Percentiles rank a stretch among this genome's conserved stretches.
These are phyloP conservation scores for Tragelaphus scriptus DNA, from an alignment of 2,113 vertebrate genomes.

Conservation along the genomic window DNA sequence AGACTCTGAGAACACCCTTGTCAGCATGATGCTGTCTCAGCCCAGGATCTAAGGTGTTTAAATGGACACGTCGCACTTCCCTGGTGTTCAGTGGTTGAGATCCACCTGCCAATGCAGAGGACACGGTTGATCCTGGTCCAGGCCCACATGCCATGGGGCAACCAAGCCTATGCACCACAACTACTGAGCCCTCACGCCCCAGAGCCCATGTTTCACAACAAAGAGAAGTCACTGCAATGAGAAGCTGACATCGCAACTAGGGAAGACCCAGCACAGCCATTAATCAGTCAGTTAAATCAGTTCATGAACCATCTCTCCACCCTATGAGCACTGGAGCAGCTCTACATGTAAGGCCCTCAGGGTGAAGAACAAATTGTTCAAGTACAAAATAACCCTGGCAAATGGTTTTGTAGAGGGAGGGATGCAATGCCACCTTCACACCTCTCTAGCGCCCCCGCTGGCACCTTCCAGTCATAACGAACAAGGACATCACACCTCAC, in stretches of 20 bases:
- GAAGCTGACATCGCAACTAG: rapidly evolving
- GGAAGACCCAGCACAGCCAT: background rate
- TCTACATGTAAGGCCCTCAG: background rate
- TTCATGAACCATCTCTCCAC: background rate
- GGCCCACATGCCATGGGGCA: background rate
- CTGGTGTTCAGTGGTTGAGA: background rate
- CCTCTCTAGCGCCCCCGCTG: background rate
- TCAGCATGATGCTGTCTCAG: background rate
- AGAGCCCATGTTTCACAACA: background rate
- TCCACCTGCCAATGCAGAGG: background rate
- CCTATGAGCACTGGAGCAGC: background rate
- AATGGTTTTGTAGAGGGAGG: background rate
- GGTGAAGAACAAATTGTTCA: background rate
- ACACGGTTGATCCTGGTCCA: background rate
- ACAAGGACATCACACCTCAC: background rate
- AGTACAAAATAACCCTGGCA: background rate
- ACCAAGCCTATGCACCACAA: background rate
- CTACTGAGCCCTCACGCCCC: background rate
- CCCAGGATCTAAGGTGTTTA: background rate
- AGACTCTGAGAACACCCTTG: background rate
- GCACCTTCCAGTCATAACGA: background rate
- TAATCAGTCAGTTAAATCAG: background rate
- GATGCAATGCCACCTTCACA: background rate
- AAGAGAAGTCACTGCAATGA: background rate
- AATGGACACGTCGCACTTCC: background rate